Evolutionary conservation across 2,888 invertebrate species (phyloP).

Genomic region (Himalopsyche tibetana): DNA sequence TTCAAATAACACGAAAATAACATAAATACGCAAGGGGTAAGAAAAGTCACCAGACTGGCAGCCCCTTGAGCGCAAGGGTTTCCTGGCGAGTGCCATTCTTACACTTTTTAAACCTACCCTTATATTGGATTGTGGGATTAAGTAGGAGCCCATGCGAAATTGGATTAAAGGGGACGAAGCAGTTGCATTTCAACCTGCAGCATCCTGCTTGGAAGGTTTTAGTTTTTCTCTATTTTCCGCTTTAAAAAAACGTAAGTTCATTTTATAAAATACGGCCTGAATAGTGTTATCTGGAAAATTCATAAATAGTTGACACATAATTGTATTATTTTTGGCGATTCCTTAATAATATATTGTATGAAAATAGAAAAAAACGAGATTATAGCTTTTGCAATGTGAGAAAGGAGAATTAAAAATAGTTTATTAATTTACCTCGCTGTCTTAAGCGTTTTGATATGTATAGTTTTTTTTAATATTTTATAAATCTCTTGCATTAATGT

Average conservation of each 20-base stretch:
- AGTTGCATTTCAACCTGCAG: constrained; percentile 23
- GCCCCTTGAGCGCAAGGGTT: constrained; percentile 1
- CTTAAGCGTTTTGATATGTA: too few species aligned
- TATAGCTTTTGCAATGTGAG: too few species aligned
- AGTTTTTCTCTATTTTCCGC: not conserved
- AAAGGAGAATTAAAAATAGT: too few species aligned
- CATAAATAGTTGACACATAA: too few species aligned
- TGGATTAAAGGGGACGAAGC: constrained; percentile 58
- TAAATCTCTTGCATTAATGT: too few species aligned
- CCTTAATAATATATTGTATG: too few species aligned
- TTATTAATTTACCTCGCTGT: too few species aligned
- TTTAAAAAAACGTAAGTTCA: not conserved
- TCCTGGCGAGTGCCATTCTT: constrained; percentile 47
- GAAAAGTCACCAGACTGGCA: constrained; percentile 35
- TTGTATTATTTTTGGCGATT: too few species aligned
- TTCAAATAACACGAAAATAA: constrained; percentile 11
- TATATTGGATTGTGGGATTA: constrained; percentile 61
- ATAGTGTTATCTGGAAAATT: not conserved
- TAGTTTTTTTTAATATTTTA: too few species aligned
- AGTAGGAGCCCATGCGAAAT: constrained; percentile 51
- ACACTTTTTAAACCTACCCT: constrained; percentile 55
- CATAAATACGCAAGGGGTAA: constrained; percentile 10
- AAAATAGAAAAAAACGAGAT: too few species aligned
- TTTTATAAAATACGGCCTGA: not conserved
- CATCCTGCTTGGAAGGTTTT: not conserved